Base-by-base conservation (phyloP, 2,888 invertebrate species). In the Calameuta idolon region DNA sequence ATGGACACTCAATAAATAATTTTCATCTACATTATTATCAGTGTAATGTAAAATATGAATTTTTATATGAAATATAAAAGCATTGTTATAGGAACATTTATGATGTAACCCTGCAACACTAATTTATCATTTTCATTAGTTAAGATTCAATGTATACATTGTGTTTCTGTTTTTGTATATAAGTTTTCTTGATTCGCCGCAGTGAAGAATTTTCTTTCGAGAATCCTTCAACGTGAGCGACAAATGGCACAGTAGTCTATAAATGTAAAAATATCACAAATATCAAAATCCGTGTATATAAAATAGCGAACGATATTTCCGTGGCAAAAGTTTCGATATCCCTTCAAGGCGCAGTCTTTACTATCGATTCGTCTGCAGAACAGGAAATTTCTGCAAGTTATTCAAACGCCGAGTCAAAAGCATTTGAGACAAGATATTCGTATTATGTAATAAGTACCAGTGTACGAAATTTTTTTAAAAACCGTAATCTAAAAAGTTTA, bases 1-100 rank as follows among this genome's bases (percentile, higher is more conserved):
- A 77, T 78, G 74, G 77, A 77, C 33, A 74, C 74, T 74, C 68
- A 79, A 78, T 81, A 78, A 78, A 81, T 80, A 81, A 55, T 55
- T 23, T 55, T 23, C 5, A 55, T 9, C 23, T 55, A 55, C 55
- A 55, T 55, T 23, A 23, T 55, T 23, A 55, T 23, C 9, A 9
- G 23, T 55, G 5, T 55, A 55, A 55, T 55, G 55, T 55, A 23
- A 55, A 55, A 55, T 23, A 23, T 55, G 2, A 23, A 55, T 9
- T 55, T 23, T 55, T 55, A 5, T 55, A 55, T 55, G 9, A 55
- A 55, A 55, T 23, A 55, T 55, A 55, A 55, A 55, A 23, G 55
- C 55, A 23, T 23, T 55, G 5, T 23, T 55, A 23, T 23, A 55
- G 55, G 55, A 55, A 55, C 23, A 55, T 23, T 55, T 23, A 55